These are phyloP conservation scores for Peromyscus eremicus DNA, from an alignment of 2,797 vertebrate species.

Conservation along the genomic window DNA sequence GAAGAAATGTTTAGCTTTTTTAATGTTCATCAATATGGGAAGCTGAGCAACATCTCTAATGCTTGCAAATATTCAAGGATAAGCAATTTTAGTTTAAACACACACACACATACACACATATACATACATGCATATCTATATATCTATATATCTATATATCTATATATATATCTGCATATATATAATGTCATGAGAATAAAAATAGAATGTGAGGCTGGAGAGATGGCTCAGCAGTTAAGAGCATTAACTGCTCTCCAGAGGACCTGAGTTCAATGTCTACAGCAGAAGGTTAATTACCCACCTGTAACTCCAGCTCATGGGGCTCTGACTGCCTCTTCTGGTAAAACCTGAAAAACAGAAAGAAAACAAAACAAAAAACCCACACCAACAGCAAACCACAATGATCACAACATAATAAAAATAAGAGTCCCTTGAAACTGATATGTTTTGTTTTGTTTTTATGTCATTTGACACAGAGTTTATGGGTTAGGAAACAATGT, in stretches of 20 bases:
- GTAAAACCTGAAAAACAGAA: not conserved
- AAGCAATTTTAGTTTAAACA: conserved; percentile 1
- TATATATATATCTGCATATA: too few relatives aligned
- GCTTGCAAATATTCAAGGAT: conserved; percentile 18
- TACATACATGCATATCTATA: too few relatives aligned
- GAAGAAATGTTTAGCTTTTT: not conserved
- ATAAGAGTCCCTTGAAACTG: not conserved
- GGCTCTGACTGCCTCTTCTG: not conserved
- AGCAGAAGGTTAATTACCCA: too few relatives aligned
- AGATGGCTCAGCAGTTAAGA: not conserved
- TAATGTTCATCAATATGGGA: not conserved
- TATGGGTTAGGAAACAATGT: not conserved
- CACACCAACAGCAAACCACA: not conserved
- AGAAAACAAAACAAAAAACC: not conserved
- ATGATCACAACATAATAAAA: not conserved
- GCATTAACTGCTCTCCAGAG: not conserved
- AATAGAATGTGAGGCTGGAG: not conserved
- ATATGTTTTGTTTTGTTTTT: not conserved
- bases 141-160: too few relatives aligned
- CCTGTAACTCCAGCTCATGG: not conserved
- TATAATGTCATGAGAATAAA: not conserved
- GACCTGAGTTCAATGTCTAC: not conserved
- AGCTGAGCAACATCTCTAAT: not conserved
- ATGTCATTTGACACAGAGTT: not conserved
- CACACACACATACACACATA: too few relatives aligned